Base-by-base conservation (phyloP, 1,140 invertebrate species). In the Melitaea cinxia region DNA sequence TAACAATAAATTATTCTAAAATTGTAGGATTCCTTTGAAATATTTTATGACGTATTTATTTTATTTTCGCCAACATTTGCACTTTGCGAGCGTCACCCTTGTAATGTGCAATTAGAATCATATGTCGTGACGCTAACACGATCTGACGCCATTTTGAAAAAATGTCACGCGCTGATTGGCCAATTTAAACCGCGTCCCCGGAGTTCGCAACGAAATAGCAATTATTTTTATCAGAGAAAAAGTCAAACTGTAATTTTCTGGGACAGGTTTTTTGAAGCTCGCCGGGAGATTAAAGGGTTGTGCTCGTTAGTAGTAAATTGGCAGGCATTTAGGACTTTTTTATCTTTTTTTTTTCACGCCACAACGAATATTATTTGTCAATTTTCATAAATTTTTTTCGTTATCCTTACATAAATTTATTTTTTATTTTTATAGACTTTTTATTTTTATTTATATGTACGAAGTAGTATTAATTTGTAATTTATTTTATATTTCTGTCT, bases 101-200 rank as follows among this genome's bases (percentile, higher is more conserved):
- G 55, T 73, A 73, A 73, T 73, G 64, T 66, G 50, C 70, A 73
- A 73, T 73, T 69, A 69, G 65, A 64, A 42, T 39, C 56, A 54
- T 64, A 47, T 58, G 57, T 50, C 28, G 47, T 62, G 47, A 53
- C 60, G 61, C 63, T 69, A 72, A 72, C 67, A 54, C 60, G 66
- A 65, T 59, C 50, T 12, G 49, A 7, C 52, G 63, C 72, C 60
- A 69, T 69, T 64, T 74, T 75, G 60, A 57, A 69, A 74, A 75
- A 72, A 72, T 56, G 60, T 64, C 69, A 63, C 52, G 47, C 49
- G 49, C 63, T 72, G 65, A 75, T 75, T 69, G 69, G 69, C 63
- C 69, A 71, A 74, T 71, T 74, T 71, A 71, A 68, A 66, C 68
- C 65, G 66, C 62, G 59, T 69, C 67, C 61, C 23, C 42, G 42